Evolutionary conservation across 2,888 invertebrate genomes (phyloP), one percentile per base, ranked within the genome.

Genomic region (Drosophila phalerata): DNA sequence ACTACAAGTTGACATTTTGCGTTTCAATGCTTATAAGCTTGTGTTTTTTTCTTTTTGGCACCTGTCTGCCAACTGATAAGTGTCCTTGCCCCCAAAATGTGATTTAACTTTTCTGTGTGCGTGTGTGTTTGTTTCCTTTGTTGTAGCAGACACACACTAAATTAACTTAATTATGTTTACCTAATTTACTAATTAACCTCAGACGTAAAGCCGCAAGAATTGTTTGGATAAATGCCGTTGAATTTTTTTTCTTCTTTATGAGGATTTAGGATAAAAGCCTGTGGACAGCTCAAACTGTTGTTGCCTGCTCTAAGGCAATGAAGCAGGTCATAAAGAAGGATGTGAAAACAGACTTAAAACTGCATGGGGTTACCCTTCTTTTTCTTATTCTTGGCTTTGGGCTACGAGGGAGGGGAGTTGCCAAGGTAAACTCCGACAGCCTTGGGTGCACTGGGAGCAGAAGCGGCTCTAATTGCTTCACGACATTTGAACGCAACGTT

Each of bases 81-180:
- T 83, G 60, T 51, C 56, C 62, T 66, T 45, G 69, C 53, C 61
- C 66, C 58, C 52, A 66, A 61, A 79, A 64, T 85, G 77, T 71
- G 78, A 84, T 77, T 85, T 85, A 72, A 70, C 76, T 75, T 78
- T 58, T 56, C 30, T 70, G 51, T 65, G 58, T 42, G 32, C 48
- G 32, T 51, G 30, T 67, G 51, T 62, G 63, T 56, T 38, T 66
- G 64, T 67, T 65, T 74, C 66, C 62, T 57, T 68, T 47, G 45
- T 67, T 71, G 61, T 69, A 72, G 52, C 71, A 73, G 56, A 69
- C 61, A 64, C 61, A 66, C 75, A 64, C 70, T 74, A 79, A 77
- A 81, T 87, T 85, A 85, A 74, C 66, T 81, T 85, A 81, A 85
- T 85, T 85, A 81, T 85, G 83, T 87, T 85, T 85, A 81, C 83